Base-by-base conservation (phyloP, 2,113 vertebrate genomes). In the Calypte anna region DNA sequence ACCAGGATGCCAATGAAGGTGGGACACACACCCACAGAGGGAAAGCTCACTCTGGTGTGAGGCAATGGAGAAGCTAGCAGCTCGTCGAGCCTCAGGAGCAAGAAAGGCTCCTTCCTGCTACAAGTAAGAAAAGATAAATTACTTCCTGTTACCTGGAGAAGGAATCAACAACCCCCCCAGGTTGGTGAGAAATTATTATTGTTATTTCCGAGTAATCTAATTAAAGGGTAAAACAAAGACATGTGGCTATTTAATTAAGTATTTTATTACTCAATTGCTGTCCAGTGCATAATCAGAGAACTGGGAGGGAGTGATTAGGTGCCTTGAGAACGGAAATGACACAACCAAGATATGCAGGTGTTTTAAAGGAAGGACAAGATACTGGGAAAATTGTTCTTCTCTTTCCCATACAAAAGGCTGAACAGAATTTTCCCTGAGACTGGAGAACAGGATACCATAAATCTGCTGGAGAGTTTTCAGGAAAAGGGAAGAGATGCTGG, bases 311-410 rank as follows among this genome's bases (percentile, higher is more conserved):
- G 31, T 76, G 59, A 93, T 90, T 85, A 90, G 67, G 67, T 78
- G 64, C 86, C 87, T 31, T 94, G 81, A 55, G 93, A 93, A 95
- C 21, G 90, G 94, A 97, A 96, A 81, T 97, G 96, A 96, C 94
- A 91, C 76, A 88, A 30, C 57, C 28, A 40, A 81, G 84, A 86
- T 78, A 81, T 3, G 53, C 1, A 68, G 69, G 68, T 81, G 24
- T 67, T 91, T 88, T 64, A 80, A 79, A 90, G 58, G 67, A 93
- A 59, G 58, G 55, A 83, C 36, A 18, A 87, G 83, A 36, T 31
- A 38, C 87, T 53, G 75, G 46, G 67, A 69, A 85, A 82, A 94
- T 66, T 54, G 78, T 83, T 64, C 38, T 46, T 76, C 25, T 89
- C 54, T 82, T 85, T 59, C 58, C 64, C 30, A 33, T 0, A 0